Evolutionary conservation across 2,113 vertebrate genomes (phyloP).

Genomic region (Corythornis vintsioides): DNA sequence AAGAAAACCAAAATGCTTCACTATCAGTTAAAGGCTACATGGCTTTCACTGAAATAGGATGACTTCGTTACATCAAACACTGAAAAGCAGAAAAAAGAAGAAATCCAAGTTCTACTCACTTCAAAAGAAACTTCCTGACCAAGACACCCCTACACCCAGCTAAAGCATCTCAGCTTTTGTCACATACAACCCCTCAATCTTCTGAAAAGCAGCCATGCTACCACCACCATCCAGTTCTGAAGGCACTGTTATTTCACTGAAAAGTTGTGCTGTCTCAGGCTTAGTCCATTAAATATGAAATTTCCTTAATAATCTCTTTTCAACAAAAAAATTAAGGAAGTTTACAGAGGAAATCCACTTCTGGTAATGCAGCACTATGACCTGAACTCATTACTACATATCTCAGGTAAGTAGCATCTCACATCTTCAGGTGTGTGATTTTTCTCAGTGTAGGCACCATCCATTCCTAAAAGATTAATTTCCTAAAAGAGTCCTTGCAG

Average conservation of each 20-base stretch:
- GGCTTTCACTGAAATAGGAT: background rate
- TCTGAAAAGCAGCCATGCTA: background rate
- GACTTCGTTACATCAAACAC: background rate
- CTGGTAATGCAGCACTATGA: background rate
- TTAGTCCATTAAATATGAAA: background rate
- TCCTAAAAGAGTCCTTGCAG: slow-evolving; percentile 15
- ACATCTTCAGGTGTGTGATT: background rate
- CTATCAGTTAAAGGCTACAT: background rate
- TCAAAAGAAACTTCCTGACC: background rate
- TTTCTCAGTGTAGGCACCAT: background rate
- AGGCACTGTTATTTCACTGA: background rate
- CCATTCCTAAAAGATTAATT: background rate
- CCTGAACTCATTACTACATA: background rate
- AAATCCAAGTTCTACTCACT: background rate
- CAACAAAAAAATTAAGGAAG: background rate
- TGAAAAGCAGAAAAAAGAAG: background rate
- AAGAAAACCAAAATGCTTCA: background rate
- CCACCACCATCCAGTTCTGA: background rate
- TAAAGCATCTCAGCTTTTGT: background rate
- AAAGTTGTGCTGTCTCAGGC: background rate
- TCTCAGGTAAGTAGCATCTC: background rate
- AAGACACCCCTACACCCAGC: background rate
- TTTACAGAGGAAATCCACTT: background rate
- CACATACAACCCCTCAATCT: background rate
- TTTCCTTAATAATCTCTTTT: background rate